phyloP scores from a whole-genome alignment of 1,140 invertebrate genomes.

The Brachionus plicatilis region DNA sequence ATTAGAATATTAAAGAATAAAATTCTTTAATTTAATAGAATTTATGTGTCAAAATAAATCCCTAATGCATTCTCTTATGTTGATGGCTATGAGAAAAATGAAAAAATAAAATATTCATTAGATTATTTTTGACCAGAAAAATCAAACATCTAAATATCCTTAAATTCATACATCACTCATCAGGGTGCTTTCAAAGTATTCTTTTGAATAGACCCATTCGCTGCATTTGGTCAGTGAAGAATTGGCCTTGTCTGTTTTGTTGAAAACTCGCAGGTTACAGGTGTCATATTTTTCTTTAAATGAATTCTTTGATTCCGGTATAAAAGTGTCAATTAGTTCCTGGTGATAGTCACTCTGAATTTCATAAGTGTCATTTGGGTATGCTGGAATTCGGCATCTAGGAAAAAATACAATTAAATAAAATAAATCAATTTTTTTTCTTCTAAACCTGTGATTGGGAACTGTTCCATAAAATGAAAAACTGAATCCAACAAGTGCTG shows the following conservation, averaged over 20 bases:
- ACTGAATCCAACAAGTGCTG: background rate
- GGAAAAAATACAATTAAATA: background rate
- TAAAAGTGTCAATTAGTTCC: background rate
- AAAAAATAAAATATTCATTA: background rate
- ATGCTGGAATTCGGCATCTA: conserved; percentile 13
- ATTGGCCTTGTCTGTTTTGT: background rate
- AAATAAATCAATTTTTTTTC: background rate
- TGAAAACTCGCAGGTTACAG: background rate
- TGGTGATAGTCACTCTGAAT: background rate
- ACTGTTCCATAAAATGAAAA: background rate
- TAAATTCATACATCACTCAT: background rate
- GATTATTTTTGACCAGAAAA: background rate
- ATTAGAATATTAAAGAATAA: too few relatives aligned
- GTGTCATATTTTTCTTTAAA: background rate
- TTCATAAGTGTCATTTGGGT: conserved; percentile 26
- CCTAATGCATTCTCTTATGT: background rate
- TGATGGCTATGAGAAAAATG: background rate
- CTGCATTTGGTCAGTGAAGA: background rate
- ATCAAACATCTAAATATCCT: background rate
- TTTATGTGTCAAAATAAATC: background rate
- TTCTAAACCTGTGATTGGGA: background rate
- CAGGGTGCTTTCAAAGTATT: conserved; percentile 3
- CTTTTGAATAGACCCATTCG: conserved; percentile 36
- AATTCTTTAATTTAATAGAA: background rate
- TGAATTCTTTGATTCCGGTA: background rate